Evolutionary conservation across 2,797 vertebrate genomes (phyloP), one percentile per base, ranked within the genome.

Genomic region (Capromys pilorides): DNA sequence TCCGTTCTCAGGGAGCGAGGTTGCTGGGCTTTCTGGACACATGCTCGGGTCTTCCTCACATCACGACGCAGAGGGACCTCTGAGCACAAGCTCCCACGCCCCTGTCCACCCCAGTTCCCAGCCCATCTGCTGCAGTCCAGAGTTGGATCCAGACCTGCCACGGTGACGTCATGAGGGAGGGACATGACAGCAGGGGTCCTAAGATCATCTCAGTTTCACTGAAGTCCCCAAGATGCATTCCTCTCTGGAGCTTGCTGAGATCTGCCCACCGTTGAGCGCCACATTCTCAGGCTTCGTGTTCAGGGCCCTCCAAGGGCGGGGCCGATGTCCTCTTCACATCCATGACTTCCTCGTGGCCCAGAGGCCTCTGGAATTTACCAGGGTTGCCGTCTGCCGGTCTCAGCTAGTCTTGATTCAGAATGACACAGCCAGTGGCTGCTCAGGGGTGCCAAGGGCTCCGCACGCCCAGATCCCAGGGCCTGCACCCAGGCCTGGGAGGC

Each of bases 51-150:
- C 39, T 64, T 86, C 45, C 82, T 73, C 4, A 0, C 77, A 22
- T 67, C 22, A 16, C 2, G 0, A 26, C 0, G 1, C 94, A 92
- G 66, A 90, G 62, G 75, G 64, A 92, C 75, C 90, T 95, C 14
- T 6, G 39, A 96, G 62, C 24, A 12, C 84, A 78, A 84, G 81
- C 26, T 36, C 49, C 71, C 18, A 4, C 36, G 0, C 31, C 39
- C 62, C 82, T 39, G 4, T 69, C 45, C 28, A 61, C 14, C 75
- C 93, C 5, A 14, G 69, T 11, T 86, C 69, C 93, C 39, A 83
- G 69, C 41, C 87, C 75, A 69, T 86, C 77, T 87, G 96, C 95
- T 67, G 3, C 51, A 54, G 67, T 54, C 91, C 24, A 7, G 59
- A 90, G 41, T 41, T 7, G 18, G 21, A 41, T 61, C 78, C 41